Base-by-base conservation (phyloP, 2,888 invertebrate species). In the Pimpla rufipes region DNA sequence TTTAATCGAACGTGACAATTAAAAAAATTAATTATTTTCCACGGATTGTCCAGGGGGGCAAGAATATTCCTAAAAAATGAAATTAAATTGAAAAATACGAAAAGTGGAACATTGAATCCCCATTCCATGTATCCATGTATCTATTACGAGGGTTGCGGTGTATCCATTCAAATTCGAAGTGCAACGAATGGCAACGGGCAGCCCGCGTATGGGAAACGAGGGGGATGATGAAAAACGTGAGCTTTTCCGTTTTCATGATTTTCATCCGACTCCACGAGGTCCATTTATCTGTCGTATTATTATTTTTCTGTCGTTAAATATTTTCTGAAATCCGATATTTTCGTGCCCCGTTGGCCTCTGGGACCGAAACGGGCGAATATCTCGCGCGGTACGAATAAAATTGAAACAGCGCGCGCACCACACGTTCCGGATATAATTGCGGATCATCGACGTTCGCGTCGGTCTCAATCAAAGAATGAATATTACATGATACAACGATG, bases 241-340 rank as follows among this genome's bases (percentile, higher is more conserved):
- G 35, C 37, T 29, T 16, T 13, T 23, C 13, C 2, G 21, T 57
- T 57, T 29, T 29, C 29, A 57, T 57, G n/a, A n/a, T 57, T 35
- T 18, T 13, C 8, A 55, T 55, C 10, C 11, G 55, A 13, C 23
- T 18, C 21, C 29, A n/a, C 6, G 29, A 0, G 8, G 42, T 42
- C 57, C 29, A 57, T 59, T n/a, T n/a, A n/a, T n/a, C n/a, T n/a
- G n/a, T n/a, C n/a, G n/a, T 59, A 55, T n/a, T 6, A 16, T 35
- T 59, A 13, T 59, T 59, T 35, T 35, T n/a, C 57, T 16, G n/a
- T 59, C 57, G 57, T 6, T 35, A 13, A 7, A 35, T 59, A 35
- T 59, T 59, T 35, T 29, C 3, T n/a, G 8, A 7, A n/a, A 13
- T 57, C 4, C 0, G 11, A 57, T 57, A 29, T 29, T 6, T 13